Evolutionary conservation across 2,888 invertebrate species (phyloP), one percentile per base, ranked within the genome.

Genomic region (Drosophila rellima): DNA sequence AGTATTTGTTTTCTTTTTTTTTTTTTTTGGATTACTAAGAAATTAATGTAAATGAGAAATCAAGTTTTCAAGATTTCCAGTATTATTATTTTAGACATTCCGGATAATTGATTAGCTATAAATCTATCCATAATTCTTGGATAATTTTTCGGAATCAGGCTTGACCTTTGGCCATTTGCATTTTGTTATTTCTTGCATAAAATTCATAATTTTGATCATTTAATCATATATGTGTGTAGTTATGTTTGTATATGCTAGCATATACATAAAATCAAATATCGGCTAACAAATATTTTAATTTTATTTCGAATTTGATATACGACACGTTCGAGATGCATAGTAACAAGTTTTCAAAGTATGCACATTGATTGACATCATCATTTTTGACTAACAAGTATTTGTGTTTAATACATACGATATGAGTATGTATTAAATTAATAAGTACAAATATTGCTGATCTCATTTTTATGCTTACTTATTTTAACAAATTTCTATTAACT

Each of bases 81-180:
- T 7, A n/a, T 13, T 20, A 42, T n/a, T 23, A 13, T 42, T n/a
- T 42, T n/a, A 15, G 15, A 26, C 45, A 15, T 26, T 26, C 23
- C 15, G 45, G 45, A 26, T 45, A 26, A 26, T 23, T 15, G 15
- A 26, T 45, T 15, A 15, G 8, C 10, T 23, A 26, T 18, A 0
- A 18, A 20, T n/a, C 33, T 48, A 18, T 3, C 18, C 13, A 13
- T 31, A 18, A 11, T 26, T 47, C 10, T 15, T 29, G 3, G 3
- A n/a, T 45, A 3, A 26, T 26, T n/a, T 31, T 17, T 6, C 15
- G 10, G 11, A 10, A 29, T 13, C 33, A 37, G 3, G 26, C 51
- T 50, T 56, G 31, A 42, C 8, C n/a, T 50, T 17, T 35, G 31
- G 26, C 8, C 29, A 52, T 71, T 71, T 70, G 70, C 48, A 70